phyloP scores from a whole-genome alignment of 1,140 invertebrate species.

The Caenorhabditis briggsae region DNA sequence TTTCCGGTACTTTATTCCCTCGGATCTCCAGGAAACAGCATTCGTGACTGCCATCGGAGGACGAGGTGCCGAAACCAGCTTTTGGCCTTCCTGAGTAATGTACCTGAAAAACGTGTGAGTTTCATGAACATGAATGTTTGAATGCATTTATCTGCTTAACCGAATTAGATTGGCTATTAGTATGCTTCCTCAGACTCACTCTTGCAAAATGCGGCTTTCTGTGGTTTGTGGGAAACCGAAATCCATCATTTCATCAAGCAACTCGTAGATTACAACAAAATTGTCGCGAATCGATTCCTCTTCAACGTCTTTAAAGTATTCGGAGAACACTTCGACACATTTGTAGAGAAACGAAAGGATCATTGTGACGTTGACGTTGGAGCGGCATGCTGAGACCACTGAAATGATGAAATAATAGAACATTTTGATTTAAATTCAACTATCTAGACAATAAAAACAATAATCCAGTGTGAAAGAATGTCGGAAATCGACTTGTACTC shows the following conservation, averaged over 20 bases:
- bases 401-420: conserved; percentile 64
- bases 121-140: background rate
- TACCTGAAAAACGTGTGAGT: conserved; percentile 80
- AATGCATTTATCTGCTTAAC: background rate
- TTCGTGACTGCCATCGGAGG: conserved; percentile 99
- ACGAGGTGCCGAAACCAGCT: conserved; percentile 90
- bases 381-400: conserved; percentile 95
- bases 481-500: too few relatives aligned
- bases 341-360: conserved; percentile 98
- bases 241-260: conserved; percentile 96
- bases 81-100: conserved; percentile 98
- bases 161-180: background rate
- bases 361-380: conserved; percentile 96
- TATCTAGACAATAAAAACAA: too few relatives aligned
- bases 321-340: conserved; percentile 93
- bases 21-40: conserved; percentile 98
- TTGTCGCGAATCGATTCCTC: conserved; percentile 99
- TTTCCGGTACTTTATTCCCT: conserved; percentile 98
- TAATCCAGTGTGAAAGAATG: too few relatives aligned
- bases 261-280: conserved; percentile 98
- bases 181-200: conserved; percentile 78
- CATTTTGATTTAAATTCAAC: background rate
- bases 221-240: conserved; percentile 99
- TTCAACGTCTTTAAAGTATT: conserved; percentile 99
- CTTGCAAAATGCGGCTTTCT: conserved; percentile 98